Evolutionary conservation across 2,797 vertebrate species (phyloP).

Genomic region (Ctenopoma kingsleyae): DNA sequence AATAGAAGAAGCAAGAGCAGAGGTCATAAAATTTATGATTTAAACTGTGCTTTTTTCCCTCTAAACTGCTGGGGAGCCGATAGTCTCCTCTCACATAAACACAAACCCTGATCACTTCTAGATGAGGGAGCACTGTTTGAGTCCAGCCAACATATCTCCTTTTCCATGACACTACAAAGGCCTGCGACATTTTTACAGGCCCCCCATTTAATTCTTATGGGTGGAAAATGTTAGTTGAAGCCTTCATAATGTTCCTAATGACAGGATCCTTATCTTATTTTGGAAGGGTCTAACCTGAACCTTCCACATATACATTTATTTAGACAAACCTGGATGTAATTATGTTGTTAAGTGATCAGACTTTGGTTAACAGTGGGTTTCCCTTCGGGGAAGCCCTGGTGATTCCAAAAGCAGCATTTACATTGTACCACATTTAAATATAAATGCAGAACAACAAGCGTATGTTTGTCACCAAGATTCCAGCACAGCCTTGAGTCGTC

Average conservation of each 20-base stretch:
- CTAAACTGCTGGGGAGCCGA: constrained; percentile 48
- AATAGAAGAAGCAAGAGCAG: constrained; percentile 57
- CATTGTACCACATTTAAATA: constrained; percentile 64
- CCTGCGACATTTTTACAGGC: constrained; percentile 29
- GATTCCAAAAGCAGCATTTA: constrained; percentile 53
- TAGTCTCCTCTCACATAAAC: constrained; percentile 45
- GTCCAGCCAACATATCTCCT: constrained; percentile 26
- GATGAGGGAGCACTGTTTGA: constrained; percentile 35
- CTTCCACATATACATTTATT: constrained; percentile 45
- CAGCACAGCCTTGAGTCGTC: constrained; percentile 6
- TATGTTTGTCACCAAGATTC: constrained; percentile 73
- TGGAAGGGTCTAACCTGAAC: constrained; percentile 38
- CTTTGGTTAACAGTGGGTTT: constrained; percentile 49
- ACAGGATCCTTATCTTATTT: constrained; percentile 62
- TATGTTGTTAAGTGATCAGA: constrained; percentile 34
- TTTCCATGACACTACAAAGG: constrained; percentile 47
- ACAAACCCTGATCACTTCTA: constrained; percentile 53
- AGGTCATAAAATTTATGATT: constrained; percentile 66
- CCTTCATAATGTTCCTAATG: constrained; percentile 54
- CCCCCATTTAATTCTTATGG: constrained; percentile 36
- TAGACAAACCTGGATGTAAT: constrained; percentile 52
- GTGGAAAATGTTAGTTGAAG: constrained; percentile 48
- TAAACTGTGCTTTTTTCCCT: constrained; percentile 48
- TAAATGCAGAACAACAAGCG: constrained; percentile 49
- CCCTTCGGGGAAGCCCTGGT: constrained; percentile 70